These are phyloP conservation scores for Eretmocerus hayati DNA, from an alignment of 2,888 invertebrate genomes.

Conservation along the genomic window DNA sequence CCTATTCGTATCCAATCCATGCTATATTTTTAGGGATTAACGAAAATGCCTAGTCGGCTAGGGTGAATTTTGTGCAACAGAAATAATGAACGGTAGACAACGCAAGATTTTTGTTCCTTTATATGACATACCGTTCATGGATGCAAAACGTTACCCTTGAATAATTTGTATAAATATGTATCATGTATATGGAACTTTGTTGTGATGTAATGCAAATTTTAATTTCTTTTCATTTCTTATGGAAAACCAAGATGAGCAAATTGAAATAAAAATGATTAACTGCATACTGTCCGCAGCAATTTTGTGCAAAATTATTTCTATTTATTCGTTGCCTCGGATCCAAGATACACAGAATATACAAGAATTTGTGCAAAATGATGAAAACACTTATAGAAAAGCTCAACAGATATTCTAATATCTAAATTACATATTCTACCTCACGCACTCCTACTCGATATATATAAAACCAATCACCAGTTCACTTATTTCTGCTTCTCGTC, in stretches of 20 bases:
- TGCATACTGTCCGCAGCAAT: constrained; percentile 5
- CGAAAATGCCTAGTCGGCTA: constrained; percentile 8
- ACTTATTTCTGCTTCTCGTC: constrained; percentile 31
- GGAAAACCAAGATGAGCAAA: constrained; percentile 40
- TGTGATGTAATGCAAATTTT: constrained; percentile 37
- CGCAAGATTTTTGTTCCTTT: constrained; percentile 18
- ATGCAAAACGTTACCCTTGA: constrained; percentile 25
- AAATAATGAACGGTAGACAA: constrained; percentile 6
- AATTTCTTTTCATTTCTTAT: constrained; percentile 42
- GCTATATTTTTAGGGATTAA: constrained; percentile 26
- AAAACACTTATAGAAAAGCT: constrained; percentile 15
- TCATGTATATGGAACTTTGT: constrained; percentile 31
- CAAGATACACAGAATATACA: constrained; percentile 10
- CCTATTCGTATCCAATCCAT: constrained; percentile 28
- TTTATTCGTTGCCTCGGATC: constrained; percentile 12
- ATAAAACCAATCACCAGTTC: too few relatives aligned
- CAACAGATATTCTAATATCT: constrained; percentile 9
- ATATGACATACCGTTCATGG: constrained; percentile 33
- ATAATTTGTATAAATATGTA: constrained; percentile 26
- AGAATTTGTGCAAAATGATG: constrained; percentile 8
- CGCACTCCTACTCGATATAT: constrained; percentile 2
- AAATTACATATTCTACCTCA: constrained; percentile 12
- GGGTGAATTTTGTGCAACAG: constrained; percentile 19
- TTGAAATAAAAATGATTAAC: constrained; percentile 11
- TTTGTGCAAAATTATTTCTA: constrained; percentile 25